Percentiles rank a stretch among this genome's conserved stretches.
Evolutionary conservation across 1,140 invertebrate species (phyloP).

Genomic region (Pseudachorutes palmiensis): DNA sequence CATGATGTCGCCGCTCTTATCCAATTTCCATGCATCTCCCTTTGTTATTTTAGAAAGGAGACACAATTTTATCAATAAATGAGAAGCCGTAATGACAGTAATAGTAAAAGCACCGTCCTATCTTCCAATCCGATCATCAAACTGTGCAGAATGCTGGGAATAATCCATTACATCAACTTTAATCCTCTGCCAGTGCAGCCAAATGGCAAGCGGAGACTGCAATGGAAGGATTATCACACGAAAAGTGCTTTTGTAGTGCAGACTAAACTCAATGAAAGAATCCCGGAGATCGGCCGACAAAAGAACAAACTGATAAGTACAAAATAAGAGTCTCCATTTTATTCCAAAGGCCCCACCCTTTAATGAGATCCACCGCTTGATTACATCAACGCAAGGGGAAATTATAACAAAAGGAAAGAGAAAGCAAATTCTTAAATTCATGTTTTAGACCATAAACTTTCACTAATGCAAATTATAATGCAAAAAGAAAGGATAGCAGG

Average conservation of each 20-base stretch:
- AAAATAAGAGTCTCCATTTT: too few relatives aligned
- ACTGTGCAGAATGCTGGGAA: background rate
- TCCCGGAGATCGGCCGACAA: background rate
- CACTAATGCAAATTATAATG: background rate
- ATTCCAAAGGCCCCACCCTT: too few relatives aligned
- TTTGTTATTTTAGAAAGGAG: background rate
- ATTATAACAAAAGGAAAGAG: background rate
- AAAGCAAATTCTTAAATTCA: background rate
- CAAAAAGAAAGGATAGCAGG: background rate
- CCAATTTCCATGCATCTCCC: too few relatives aligned
- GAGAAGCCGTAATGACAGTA: background rate
- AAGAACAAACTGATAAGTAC: background rate
- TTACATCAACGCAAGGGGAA: too few relatives aligned
- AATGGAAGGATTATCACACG: conserved; percentile 7
- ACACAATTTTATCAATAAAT: background rate
- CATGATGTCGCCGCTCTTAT: background rate
- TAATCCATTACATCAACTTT: conserved; percentile 4
- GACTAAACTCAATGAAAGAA: conserved; percentile 4
- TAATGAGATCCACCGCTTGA: too few relatives aligned
- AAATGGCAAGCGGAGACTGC: background rate
- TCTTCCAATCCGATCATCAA: conserved; percentile 4
- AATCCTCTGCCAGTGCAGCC: background rate
- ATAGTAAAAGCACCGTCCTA: background rate
- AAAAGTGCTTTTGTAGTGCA: background rate
- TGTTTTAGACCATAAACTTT: background rate